A percentile compares a stretch with the other conserved stretches of the same genome.
phyloP scores from a whole-genome alignment of 2,797 vertebrate genomes.

The Siniperca undulata region DNA sequence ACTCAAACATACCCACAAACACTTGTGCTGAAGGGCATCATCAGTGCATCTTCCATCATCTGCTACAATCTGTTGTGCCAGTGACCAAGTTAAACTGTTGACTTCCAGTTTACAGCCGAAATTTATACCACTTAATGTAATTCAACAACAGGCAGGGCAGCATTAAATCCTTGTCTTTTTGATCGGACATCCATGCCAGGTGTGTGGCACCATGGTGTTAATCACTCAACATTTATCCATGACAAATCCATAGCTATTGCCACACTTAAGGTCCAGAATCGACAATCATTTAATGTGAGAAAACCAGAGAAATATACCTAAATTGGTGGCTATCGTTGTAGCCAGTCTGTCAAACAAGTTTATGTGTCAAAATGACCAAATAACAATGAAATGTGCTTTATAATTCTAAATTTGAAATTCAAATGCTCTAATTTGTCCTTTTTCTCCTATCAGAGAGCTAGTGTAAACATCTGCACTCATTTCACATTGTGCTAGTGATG shows the following conservation, averaged over 20 bases:
- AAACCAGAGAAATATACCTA: not conserved
- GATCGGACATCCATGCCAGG: not conserved
- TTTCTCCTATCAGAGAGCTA: slow-evolving; percentile 19
- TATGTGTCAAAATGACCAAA: slow-evolving; percentile 35
- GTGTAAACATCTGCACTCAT: slow-evolving; percentile 29
- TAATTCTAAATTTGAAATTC: slow-evolving; percentile 15
- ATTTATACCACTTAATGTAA: slow-evolving; percentile 3
- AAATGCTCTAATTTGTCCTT: slow-evolving; percentile 25
- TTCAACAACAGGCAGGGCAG: not conserved
- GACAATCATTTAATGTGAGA: slow-evolving; percentile 10
- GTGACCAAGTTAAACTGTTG: not conserved
- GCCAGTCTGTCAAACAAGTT: slow-evolving; percentile 1
- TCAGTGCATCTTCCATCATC: not conserved
- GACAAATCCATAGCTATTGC: slow-evolving; percentile 3
- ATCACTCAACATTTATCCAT: not conserved
- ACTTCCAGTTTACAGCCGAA: not conserved
- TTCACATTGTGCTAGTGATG: slow-evolving; percentile 47
- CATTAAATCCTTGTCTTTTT: not conserved
- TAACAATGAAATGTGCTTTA: slow-evolving; percentile 8
- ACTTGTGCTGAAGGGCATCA: not conserved
- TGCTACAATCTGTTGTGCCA: not conserved
- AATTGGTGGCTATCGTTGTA: slow-evolving; percentile 2
- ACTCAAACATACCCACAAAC: not conserved
- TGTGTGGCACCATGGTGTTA: not conserved
- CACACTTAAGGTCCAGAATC: slow-evolving; percentile 16